Evolutionary conservation across 2,113 vertebrate genomes (phyloP).

Genomic region (Rhinoderma darwinii): DNA sequence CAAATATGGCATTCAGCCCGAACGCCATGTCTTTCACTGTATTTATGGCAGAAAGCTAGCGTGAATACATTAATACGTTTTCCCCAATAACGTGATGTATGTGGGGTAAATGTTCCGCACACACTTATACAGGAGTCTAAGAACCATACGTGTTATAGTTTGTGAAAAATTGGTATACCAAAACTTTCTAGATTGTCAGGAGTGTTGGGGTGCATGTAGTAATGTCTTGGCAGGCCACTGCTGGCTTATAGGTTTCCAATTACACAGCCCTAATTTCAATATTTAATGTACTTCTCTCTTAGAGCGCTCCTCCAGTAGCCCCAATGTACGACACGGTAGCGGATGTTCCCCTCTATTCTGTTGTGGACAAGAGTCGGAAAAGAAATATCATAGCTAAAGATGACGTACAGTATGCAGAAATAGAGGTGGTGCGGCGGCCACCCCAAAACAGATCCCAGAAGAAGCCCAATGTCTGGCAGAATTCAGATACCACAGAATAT

Average conservation of each 20-base stretch:
- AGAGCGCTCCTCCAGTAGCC: constrained; percentile 7
- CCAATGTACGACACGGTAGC: constrained; percentile 67
- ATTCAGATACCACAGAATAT: constrained; percentile 73
- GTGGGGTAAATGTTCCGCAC: too few relatives aligned
- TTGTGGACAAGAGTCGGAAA: constrained; percentile 64
- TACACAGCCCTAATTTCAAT: neutral
- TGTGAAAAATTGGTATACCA: too few relatives aligned
- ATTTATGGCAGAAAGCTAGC: too few relatives aligned
- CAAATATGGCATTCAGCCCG: too few relatives aligned
- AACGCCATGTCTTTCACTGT: too few relatives aligned
- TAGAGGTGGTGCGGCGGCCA: constrained; percentile 71
- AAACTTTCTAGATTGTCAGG: too few relatives aligned
- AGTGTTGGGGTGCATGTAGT: neutral
- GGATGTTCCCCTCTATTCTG: constrained; percentile 67
- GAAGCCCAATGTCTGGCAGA: constrained; percentile 62
- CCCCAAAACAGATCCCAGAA: constrained; percentile 58
- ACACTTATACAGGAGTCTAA: too few relatives aligned
- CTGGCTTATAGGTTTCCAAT: neutral
- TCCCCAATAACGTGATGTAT: too few relatives aligned
- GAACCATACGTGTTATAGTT: too few relatives aligned
- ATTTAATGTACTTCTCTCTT: neutral
- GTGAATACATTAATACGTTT: too few relatives aligned
- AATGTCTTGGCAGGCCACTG: too few relatives aligned
- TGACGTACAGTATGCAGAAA: constrained; percentile 80
- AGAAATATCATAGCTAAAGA: constrained; percentile 61